These are phyloP conservation scores for Carassius auratus DNA, from an alignment of 2,113 vertebrate species.

Conservation along the genomic window DNA sequence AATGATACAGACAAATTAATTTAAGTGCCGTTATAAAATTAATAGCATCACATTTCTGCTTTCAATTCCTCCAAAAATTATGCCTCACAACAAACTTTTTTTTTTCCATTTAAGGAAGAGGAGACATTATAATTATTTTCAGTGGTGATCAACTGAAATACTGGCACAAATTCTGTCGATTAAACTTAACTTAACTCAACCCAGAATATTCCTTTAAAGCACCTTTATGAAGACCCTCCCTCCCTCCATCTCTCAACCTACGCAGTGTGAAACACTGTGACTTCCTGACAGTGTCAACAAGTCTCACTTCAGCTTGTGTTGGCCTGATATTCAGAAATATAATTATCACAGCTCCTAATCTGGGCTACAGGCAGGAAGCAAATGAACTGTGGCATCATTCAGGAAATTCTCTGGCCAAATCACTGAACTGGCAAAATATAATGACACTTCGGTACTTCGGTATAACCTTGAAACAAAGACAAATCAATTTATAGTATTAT, in stretches of 20 bases:
- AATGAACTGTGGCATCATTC: background rate
- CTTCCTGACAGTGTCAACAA: slow-evolving; percentile 22
- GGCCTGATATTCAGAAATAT: slow-evolving; percentile 34
- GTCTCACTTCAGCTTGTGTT: slow-evolving; percentile 1
- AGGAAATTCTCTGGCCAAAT: slow-evolving; percentile 17
- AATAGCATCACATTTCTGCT: background rate
- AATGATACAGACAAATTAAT: background rate
- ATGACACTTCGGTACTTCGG: background rate
- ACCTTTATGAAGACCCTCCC: background rate
- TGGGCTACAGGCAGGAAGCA: background rate
- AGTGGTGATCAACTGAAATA: background rate
- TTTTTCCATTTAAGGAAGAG: background rate
- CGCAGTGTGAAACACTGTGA: background rate
- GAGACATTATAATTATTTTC: background rate
- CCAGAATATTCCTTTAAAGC: background rate
- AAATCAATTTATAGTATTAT: background rate
- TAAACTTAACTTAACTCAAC: background rate
- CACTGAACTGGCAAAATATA: background rate
- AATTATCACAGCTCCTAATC: background rate
- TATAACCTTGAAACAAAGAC: background rate
- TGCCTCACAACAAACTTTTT: too few species aligned
- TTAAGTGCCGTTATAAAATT: background rate
- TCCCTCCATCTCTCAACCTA: background rate
- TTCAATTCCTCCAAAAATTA: background rate
- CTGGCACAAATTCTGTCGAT: background rate